phyloP scores from a whole-genome alignment of 2,797 vertebrate genomes.

The Acanthis flammea region DNA sequence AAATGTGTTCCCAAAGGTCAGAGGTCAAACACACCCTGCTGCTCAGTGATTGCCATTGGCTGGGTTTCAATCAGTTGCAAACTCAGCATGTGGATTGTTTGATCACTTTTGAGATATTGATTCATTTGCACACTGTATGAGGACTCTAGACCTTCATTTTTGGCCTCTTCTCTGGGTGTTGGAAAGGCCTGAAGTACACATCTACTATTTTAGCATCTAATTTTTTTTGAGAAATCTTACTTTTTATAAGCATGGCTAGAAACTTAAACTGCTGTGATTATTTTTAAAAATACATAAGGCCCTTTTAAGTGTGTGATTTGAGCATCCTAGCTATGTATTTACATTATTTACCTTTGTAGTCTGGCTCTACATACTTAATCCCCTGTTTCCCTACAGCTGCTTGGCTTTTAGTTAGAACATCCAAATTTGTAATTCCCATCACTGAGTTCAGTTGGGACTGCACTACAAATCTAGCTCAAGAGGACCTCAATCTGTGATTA shows the following conservation, averaged over 20 bases:
- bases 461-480: not conserved
- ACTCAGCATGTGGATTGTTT: not conserved
- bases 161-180: not conserved
- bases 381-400: not conserved
- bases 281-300: not conserved
- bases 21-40: not conserved
- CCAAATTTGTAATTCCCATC: not conserved
- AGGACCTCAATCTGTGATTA: not conserved
- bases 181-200: not conserved
- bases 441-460: not conserved
- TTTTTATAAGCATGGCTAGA: not conserved
- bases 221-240: not conserved
- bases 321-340: not conserved
- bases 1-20: not conserved
- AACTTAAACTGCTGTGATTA: not conserved
- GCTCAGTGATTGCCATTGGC: not conserved
- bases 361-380: not conserved
- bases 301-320: not conserved
- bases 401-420: not conserved
- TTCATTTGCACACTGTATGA: not conserved
- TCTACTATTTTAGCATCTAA: not conserved
- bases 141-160: not conserved
- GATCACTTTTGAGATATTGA: not conserved
- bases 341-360: not conserved
- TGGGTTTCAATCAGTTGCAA: not conserved